These are phyloP conservation scores for Cygnus atratus DNA, from an alignment of 2,113 vertebrate species.

Conservation along the genomic window DNA sequence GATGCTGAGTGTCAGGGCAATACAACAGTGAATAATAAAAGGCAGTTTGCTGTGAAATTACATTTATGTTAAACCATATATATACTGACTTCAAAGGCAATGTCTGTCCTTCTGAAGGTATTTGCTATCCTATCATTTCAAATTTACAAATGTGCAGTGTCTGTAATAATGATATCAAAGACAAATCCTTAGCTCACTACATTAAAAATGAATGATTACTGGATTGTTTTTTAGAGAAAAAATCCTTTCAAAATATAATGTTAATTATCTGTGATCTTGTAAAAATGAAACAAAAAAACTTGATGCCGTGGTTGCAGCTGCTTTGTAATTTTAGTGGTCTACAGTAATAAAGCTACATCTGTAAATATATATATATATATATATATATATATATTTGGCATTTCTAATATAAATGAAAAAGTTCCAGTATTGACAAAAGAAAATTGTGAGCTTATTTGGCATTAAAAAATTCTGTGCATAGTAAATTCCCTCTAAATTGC, in stretches of 20 bases:
- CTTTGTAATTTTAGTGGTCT: not conserved
- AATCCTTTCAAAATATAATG: conserved; percentile 31
- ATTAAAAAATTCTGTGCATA: not conserved
- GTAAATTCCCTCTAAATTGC: not conserved
- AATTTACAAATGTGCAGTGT: conserved; percentile 22
- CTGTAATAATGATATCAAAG: conserved; percentile 50
- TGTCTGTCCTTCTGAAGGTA: conserved; percentile 55
- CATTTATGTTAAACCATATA: conserved; percentile 47
- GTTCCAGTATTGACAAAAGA: not conserved
- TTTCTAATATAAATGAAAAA: not conserved
- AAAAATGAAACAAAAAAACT: conserved; percentile 37
- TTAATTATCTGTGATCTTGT: conserved; percentile 48
- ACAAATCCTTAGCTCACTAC: conserved; percentile 28
- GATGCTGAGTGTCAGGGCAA: not conserved
- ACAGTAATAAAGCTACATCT: not conserved
- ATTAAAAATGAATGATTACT: conserved; percentile 52
- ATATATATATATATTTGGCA: too few species aligned
- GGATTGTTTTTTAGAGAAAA: not conserved
- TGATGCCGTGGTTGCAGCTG: not conserved
- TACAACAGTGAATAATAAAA: conserved; percentile 60
- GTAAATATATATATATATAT: not conserved
- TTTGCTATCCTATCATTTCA: conserved; percentile 36
- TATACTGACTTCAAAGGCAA: conserved; percentile 44
- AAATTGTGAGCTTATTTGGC: not conserved
- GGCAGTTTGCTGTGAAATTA: conserved; percentile 62